These are phyloP conservation scores for Pristionchus exspectatus DNA, from an alignment of 2,888 invertebrate species.

Conservation along the genomic window DNA sequence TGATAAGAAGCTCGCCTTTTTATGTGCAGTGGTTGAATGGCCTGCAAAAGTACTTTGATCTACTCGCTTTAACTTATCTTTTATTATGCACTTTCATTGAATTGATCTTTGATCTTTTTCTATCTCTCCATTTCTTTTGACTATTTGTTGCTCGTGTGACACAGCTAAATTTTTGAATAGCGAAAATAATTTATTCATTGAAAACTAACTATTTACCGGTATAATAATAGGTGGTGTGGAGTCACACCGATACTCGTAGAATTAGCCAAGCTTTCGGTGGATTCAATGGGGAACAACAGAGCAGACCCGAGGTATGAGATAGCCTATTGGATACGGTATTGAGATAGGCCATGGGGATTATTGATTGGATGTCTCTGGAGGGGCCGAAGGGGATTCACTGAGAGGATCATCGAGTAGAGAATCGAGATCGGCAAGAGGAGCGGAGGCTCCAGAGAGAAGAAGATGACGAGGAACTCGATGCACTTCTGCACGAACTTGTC, in stretches of 20 bases:
- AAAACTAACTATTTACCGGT: background rate
- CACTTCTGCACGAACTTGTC: constrained; percentile 51
- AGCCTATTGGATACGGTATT: background rate
- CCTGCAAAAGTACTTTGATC: constrained; percentile 13
- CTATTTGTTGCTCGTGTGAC: background rate
- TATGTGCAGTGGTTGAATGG: constrained; percentile 6
- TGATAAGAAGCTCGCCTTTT: constrained; percentile 13
- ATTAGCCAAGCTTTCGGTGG: background rate
- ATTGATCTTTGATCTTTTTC: background rate
- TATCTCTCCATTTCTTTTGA: background rate
- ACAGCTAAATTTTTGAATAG: background rate
- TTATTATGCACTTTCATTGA: background rate
- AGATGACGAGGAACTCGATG: constrained; percentile 40
- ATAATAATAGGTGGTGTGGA: background rate
- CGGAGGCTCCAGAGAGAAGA: background rate
- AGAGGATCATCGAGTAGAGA: constrained; percentile 38
- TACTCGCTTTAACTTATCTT: background rate
- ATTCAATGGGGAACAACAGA: constrained; percentile 3
- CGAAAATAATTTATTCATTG: background rate
- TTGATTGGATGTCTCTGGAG: background rate
- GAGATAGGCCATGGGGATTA: constrained; percentile 39
- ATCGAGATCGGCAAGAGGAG: constrained; percentile 53
- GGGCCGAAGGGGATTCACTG: background rate
- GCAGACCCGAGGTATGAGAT: constrained; percentile 1
- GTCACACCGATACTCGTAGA: background rate